Evolutionary conservation across 53 echinoderm and acorn worm species (phyloP).

Genomic region (Mesocentrotus franciscanus): DNA sequence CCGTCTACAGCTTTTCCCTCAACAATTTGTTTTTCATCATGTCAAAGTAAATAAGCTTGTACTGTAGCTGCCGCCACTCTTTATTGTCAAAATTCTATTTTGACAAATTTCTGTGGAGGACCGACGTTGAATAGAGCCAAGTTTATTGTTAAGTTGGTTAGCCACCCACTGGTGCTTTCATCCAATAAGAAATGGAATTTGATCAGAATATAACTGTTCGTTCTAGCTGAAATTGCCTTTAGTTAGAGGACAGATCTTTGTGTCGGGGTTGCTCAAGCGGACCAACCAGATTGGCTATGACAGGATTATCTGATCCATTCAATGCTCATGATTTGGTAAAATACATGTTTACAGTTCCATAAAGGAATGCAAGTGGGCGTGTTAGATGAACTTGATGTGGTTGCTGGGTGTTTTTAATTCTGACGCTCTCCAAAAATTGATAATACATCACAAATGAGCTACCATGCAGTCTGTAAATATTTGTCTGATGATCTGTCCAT

Average conservation of each 20-base stretch:
- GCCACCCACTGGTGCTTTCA: conserved; percentile 46
- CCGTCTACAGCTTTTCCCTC: neutral
- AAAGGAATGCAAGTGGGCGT: conserved; percentile 18
- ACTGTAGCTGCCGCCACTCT: neutral
- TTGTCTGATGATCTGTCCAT: neutral
- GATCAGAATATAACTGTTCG: conserved; percentile 57
- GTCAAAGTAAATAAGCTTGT: conserved; percentile 40
- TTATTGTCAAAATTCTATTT: conserved; percentile 28
- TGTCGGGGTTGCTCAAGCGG: conserved; percentile 25
- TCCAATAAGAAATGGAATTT: conserved; percentile 41
- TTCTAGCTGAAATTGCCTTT: neutral
- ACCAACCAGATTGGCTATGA: conserved; percentile 18
- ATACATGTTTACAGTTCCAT: neutral
- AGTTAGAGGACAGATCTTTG: conserved; percentile 14
- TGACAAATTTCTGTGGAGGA: conserved; percentile 20
- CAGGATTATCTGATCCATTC: conserved; percentile 34
- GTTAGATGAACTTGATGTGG: conserved; percentile 1
- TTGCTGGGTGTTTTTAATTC: neutral
- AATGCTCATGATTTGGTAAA: conserved; percentile 7
- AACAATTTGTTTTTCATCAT: conserved; percentile 34
- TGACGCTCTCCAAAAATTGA: neutral
- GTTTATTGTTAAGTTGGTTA: conserved; percentile 40
- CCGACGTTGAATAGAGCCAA: neutral
- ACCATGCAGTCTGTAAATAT: neutral
- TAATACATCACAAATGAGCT: neutral